Evolutionary conservation across 2,113 vertebrate species (phyloP).

Genomic region (Mastomys natalensis): DNA sequence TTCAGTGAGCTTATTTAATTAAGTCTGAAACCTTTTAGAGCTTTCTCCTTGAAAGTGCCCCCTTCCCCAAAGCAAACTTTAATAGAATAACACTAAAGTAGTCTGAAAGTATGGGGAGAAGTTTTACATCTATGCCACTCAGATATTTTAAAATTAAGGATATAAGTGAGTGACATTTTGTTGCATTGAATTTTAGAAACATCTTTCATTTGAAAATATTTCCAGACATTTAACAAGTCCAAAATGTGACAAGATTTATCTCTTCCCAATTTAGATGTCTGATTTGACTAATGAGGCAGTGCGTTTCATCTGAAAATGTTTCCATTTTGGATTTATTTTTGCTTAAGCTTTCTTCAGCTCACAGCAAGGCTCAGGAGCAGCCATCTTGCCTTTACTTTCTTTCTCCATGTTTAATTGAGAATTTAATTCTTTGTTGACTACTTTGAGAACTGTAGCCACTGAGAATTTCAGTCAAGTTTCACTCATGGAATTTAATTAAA

Average conservation of each 20-base stretch:
- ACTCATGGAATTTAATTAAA: slow-evolving; percentile 15
- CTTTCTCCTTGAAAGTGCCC: slow-evolving; percentile 49
- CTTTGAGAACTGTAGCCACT: background rate
- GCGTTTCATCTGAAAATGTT: slow-evolving; percentile 65
- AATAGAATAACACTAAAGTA: slow-evolving; percentile 64
- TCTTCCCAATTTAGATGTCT: slow-evolving; percentile 71
- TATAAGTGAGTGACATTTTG: slow-evolving; percentile 72
- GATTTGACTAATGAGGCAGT: slow-evolving; percentile 76
- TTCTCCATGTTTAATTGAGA: background rate
- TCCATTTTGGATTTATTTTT: slow-evolving; percentile 76
- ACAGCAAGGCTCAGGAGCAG: slow-evolving; percentile 27
- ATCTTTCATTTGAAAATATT: slow-evolving; percentile 79
- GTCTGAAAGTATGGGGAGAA: slow-evolving; percentile 45
- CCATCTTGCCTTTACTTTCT: background rate
- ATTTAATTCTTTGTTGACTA: background rate
- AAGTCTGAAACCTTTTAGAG: slow-evolving; percentile 57
- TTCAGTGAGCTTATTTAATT: slow-evolving; percentile 49
- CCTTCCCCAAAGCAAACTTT: slow-evolving; percentile 43
- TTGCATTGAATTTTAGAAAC: slow-evolving; percentile 68
- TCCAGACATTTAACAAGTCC: slow-evolving; percentile 75
- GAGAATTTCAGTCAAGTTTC: background rate
- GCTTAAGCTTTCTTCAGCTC: slow-evolving; percentile 47
- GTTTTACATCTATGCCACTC: slow-evolving; percentile 43
- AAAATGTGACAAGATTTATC: slow-evolving; percentile 75
- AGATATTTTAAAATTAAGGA: slow-evolving; percentile 74